Evolutionary conservation across 2,888 invertebrate genomes (phyloP), one percentile per base, ranked within the genome.

Genomic region (Pollenia griseotomentosa): DNA sequence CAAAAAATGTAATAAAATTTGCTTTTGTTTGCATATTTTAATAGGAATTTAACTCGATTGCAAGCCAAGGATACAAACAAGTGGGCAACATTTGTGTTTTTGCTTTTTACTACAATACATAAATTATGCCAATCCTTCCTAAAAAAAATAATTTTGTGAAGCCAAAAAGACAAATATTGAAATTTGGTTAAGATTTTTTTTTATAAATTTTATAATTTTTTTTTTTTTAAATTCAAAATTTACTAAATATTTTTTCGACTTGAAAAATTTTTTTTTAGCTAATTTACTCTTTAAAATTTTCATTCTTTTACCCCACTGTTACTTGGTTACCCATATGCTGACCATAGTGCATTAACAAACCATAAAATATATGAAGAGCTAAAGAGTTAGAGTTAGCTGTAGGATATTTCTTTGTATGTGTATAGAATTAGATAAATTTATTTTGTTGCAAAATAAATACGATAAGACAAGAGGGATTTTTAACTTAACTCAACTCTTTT

Each of bases 1-100:
- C 51, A 12, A 65, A 70, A 5, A 55, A 63, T 75, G 7, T 71
- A 71, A 85, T 71, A 53, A 57, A 84, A 84, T 68, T 44, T 77
- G 70, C 51, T 59, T 65, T 85, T 53, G 53, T 85, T 71, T 85
- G 61, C 68, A 78, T 77, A 82, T 78, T 82, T 61, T 68, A 68
- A 66, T 33, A 68, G 44, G 66, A 85, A 68, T 78, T 85, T 51
- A 23, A 33, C n/a, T 71, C 61, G 57, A 48, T 57, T 59, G 2
- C 10, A 48, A 59, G 19, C 23, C 33, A 16, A 66, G 59, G 51
- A 81, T 42, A 23, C n/a, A 55, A 42, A 51, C 48, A n/a, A 82
- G 53, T 68, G 46, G 66, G 73, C 71, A 85, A 73, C 66, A 81
- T 53, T 68, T 81, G 51, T 33, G 9, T 57, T 73, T 44, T 11